Evolutionary conservation across 2,113 vertebrate species (phyloP).

Genomic region (Erinaceus europaeus): DNA sequence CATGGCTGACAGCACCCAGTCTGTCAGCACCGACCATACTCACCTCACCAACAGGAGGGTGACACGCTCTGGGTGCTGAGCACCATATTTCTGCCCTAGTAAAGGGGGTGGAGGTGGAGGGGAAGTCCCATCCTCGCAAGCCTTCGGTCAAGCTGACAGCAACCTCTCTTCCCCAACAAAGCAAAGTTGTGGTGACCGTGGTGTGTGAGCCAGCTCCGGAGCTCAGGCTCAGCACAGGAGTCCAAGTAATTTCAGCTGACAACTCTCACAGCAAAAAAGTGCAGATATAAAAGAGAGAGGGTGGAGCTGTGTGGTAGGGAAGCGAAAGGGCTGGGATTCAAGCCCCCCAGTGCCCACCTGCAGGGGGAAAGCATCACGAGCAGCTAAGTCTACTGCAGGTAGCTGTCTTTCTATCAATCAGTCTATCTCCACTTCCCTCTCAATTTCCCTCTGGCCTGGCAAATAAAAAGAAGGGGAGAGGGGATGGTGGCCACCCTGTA

Average conservation of each 20-base stretch:
- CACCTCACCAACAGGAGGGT: neutral
- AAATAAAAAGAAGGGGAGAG: too few species aligned
- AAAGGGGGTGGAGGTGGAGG: neutral
- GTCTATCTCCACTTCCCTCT: too few species aligned
- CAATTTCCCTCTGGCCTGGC: too few species aligned
- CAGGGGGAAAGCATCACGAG: too few species aligned
- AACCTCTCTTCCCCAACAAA: neutral
- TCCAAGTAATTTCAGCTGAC: neutral
- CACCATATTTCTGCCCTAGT: neutral
- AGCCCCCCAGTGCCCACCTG: too few species aligned
- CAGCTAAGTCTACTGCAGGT: too few species aligned
- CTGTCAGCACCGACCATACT: neutral
- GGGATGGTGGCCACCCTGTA: too few species aligned
- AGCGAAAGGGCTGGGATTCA: too few species aligned
- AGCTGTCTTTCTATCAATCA: too few species aligned
- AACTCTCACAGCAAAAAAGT: neutral
- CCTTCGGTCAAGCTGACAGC: neutral
- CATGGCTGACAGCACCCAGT: neutral
- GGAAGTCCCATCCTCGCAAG: neutral
- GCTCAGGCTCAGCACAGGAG: neutral
- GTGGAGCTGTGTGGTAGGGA: too few species aligned
- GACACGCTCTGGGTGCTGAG: neutral
- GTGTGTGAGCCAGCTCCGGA: accelerated
- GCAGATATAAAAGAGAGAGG: too few species aligned
- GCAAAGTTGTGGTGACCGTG: neutral